Evolutionary conservation across 2,797 vertebrate species (phyloP).

Genomic region (Loriculus beryllinus): DNA sequence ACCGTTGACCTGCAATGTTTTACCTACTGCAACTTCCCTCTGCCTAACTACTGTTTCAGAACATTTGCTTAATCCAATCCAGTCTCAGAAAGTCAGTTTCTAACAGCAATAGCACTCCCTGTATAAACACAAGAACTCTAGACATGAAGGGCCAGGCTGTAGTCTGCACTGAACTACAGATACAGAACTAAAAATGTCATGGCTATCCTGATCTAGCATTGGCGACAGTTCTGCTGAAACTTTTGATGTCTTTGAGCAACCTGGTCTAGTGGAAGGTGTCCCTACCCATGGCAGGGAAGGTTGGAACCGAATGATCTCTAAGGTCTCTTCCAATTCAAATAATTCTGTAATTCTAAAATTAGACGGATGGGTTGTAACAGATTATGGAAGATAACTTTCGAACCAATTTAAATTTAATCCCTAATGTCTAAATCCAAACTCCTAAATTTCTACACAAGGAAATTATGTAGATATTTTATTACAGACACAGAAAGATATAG

Average conservation of each 20-base stretch:
- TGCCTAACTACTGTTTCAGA: neutral
- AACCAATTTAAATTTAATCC: neutral
- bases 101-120: neutral
- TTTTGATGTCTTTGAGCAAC: neutral
- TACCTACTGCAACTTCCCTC: neutral
- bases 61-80: neutral
- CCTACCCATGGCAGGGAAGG: neutral
- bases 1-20: neutral
- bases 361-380: neutral
- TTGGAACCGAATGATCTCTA: neutral
- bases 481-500: neutral
- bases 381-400: neutral
- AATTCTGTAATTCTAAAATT: neutral
- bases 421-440: neutral
- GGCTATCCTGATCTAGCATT: neutral
- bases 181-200: neutral
- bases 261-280: neutral
- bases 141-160: neutral
- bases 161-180: neutral
- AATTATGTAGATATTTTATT: neutral
- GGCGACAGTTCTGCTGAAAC: neutral
- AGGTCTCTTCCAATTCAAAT: neutral
- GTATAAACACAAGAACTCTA: neutral
- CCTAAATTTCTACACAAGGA: neutral
- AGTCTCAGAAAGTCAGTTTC: neutral